Evolutionary conservation across 2,888 invertebrate species (phyloP).

Genomic region (Plagodis dolabraria): DNA sequence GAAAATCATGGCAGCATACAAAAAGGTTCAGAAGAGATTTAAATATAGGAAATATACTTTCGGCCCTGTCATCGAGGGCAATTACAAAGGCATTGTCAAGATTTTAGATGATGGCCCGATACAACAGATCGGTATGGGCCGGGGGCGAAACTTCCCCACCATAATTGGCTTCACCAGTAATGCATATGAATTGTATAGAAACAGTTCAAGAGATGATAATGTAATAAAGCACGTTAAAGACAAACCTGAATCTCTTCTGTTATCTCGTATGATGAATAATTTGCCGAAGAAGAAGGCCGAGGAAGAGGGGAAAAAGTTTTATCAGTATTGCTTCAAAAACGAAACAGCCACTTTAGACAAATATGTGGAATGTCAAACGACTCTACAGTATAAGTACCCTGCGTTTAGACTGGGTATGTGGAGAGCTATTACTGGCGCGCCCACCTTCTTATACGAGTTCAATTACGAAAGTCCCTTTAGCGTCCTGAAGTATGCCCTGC

Average conservation of each 20-base stretch:
- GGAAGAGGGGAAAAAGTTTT: no score
- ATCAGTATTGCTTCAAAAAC: background rate
- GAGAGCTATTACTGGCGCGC: conserved; percentile 53
- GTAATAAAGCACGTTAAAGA: no score
- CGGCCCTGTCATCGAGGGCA: no score
- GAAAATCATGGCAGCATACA: no score
- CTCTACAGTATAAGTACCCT: background rate
- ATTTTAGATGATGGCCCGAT: conserved; percentile 49
- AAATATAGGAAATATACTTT: no score
- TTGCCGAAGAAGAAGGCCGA: no score
- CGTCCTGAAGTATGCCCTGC: conserved; percentile 54
- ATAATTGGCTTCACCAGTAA: conserved; percentile 39
- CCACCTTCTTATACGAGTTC: conserved; percentile 65
- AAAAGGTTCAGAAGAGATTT: no score
- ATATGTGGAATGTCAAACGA: background rate
- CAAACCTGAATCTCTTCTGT: no score
- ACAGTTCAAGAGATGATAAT: no score
- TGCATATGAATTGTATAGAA: no score
- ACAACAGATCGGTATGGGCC: conserved; percentile 41
- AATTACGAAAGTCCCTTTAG: conserved; percentile 69
- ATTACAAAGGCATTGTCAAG: no score
- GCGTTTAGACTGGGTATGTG: background rate
- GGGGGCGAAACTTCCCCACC: conserved; percentile 44
- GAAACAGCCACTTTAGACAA: background rate
- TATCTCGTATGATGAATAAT: no score